phyloP scores from a whole-genome alignment of 2,888 invertebrate genomes.

The Ornithoptera priamus region DNA sequence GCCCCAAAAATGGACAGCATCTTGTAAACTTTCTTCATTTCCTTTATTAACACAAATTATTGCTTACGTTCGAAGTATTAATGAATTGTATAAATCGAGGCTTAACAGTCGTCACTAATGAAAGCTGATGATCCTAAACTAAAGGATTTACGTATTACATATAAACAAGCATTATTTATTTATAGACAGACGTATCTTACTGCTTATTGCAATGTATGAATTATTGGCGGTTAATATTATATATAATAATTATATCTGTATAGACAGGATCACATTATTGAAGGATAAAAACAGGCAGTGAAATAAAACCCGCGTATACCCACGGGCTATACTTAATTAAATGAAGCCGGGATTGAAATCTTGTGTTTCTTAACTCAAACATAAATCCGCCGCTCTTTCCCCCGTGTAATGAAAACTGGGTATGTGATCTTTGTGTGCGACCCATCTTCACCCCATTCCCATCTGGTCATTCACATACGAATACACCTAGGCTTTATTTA shows the following conservation, averaged over 20 bases:
- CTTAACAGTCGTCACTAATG: too few relatives aligned
- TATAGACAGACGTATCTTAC: too few relatives aligned
- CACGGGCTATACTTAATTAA: conserved; percentile 66
- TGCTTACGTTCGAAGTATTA: background rate
- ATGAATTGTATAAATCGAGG: too few relatives aligned
- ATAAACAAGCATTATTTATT: too few relatives aligned
- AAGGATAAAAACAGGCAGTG: background rate
- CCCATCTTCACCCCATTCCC: background rate
- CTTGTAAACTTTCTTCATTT: background rate
- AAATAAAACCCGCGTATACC: conserved; percentile 37
- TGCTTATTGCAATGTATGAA: too few relatives aligned
- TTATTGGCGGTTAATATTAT: too few relatives aligned
- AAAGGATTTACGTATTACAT: too few relatives aligned
- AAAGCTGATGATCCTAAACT: too few relatives aligned
- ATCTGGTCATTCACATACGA: too few relatives aligned
- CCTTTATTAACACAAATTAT: background rate
- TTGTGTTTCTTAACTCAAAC: conserved; percentile 44
- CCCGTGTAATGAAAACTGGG: background rate
- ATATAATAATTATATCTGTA: too few relatives aligned
- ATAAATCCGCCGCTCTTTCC: conserved; percentile 49
- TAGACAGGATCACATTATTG: too few relatives aligned
- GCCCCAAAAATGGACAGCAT: background rate
- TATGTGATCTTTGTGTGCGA: background rate
- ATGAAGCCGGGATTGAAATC: conserved; percentile 69
- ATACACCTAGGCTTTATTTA: too few relatives aligned